These are phyloP conservation scores for Macheiramphus alcinus DNA, from an alignment of 2,113 vertebrate genomes.

Conservation along the genomic window DNA sequence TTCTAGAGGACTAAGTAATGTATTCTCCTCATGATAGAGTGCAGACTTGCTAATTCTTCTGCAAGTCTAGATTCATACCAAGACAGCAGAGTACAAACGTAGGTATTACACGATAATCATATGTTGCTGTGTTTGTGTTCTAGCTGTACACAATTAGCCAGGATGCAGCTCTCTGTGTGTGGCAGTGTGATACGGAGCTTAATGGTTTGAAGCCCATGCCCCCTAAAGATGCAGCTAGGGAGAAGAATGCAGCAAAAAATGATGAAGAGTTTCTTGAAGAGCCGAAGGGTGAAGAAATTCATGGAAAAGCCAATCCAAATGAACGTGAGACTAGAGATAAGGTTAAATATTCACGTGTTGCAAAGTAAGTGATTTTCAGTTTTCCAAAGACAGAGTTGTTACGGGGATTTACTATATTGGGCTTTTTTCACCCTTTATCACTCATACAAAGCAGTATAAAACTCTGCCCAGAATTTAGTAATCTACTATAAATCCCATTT, in stretches of 20 bases:
- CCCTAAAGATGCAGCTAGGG: slow-evolving; percentile 44
- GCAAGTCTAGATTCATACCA: rapidly evolving
- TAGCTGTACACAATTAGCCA: slow-evolving; percentile 93
- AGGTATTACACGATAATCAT: rapidly evolving
- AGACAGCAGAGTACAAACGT: neutral
- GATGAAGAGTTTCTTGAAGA: slow-evolving; percentile 63
- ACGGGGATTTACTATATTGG: neutral
- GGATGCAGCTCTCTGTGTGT: slow-evolving; percentile 89
- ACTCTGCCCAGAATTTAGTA: neutral
- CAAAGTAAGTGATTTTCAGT: slow-evolving; percentile 79
- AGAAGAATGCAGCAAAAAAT: slow-evolving; percentile 9
- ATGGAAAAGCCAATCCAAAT: slow-evolving; percentile 71
- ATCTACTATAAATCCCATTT: neutral
- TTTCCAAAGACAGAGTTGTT: neutral
- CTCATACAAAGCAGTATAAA: neutral
- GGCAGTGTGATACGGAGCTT: slow-evolving; percentile 89
- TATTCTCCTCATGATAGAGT: neutral
- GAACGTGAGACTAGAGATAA: slow-evolving; percentile 72
- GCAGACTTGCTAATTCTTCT: neutral
- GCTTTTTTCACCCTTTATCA: neutral
- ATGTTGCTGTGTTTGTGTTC: neutral
- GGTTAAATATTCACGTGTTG: slow-evolving; percentile 81
- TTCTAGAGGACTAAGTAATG: neutral
- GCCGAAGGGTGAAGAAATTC: slow-evolving; percentile 73
- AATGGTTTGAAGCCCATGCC: slow-evolving; percentile 73